These are phyloP conservation scores for Sebastiscus albofasciatus DNA, from an alignment of 2,797 vertebrate species.

Conservation along the genomic window DNA sequence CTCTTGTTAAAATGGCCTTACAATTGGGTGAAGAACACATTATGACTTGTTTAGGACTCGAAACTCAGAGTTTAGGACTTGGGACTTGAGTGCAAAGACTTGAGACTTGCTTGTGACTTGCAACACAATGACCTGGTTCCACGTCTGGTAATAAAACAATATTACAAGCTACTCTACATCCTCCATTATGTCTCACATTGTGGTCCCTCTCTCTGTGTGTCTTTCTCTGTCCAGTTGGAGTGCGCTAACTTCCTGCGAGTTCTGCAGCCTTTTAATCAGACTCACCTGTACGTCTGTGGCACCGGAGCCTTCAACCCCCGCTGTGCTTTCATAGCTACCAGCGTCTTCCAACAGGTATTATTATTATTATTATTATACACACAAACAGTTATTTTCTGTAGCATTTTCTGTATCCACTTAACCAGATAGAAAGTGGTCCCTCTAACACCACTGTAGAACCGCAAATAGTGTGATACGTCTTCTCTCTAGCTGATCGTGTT, in stretches of 20 bases:
- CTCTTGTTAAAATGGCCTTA: no score
- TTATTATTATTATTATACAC: neutral
- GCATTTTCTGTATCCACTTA: neutral
- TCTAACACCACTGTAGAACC: neutral
- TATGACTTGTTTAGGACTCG: no score
- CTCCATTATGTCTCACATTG: neutral
- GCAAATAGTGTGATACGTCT: neutral
- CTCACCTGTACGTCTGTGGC: constrained; percentile 86
- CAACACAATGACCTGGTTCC: no score
- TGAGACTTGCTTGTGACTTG: no score
- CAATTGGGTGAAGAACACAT: no score
- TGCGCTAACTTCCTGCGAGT: constrained; percentile 87
- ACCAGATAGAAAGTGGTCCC: neutral
- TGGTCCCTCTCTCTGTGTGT: neutral
- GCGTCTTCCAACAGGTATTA: constrained; percentile 83
- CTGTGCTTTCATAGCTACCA: constrained; percentile 82
- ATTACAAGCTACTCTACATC: neutral
- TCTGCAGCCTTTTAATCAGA: constrained; percentile 85
- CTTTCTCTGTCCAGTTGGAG: constrained; percentile 67
- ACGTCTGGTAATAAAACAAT: neutral
- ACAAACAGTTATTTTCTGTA: neutral
- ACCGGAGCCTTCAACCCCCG: constrained; percentile 87
- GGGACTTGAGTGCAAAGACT: no score
- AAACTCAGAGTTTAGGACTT: no score
- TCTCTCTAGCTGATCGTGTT: neutral